Percentiles rank a stretch among this genome's conserved stretches.
Conservation (phyloP, 1,140 invertebrate genomes). For the Probaryconus sp. region DNA sequence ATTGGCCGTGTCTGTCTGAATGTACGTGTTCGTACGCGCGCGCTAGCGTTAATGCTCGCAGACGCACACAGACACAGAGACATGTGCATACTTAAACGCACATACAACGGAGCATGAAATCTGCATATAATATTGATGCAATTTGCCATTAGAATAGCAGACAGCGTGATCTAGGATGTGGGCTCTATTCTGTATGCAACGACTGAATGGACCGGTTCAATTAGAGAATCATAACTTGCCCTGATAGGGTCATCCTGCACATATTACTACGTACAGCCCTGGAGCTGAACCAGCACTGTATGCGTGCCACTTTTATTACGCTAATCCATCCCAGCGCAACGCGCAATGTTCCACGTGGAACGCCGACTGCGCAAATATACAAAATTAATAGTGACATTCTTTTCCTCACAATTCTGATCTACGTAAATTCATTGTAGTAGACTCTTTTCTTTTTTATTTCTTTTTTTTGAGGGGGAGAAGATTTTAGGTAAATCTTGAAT, state of each 20-base stretch:
- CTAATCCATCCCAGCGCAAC: slow-evolving; percentile 57
- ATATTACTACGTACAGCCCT: slow-evolving; percentile 55
- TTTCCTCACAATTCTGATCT: no score
- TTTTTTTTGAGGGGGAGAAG: no score
- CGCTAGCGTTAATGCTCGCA: no score
- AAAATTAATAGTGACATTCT: slow-evolving; percentile 41
- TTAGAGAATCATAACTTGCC: slow-evolving; percentile 77
- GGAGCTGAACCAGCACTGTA: slow-evolving; percentile 23
- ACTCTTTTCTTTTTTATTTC: no score
- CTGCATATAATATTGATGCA: slow-evolving; percentile 76
- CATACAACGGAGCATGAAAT: slow-evolving; percentile 64
- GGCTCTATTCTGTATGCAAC: slow-evolving; percentile 72
- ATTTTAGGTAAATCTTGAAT: no score
- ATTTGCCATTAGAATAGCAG: slow-evolving; percentile 75
- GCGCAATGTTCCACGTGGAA: slow-evolving; percentile 39
- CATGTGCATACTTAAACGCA: slow-evolving; percentile 52
- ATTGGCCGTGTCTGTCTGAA: background rate
- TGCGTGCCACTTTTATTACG: slow-evolving; percentile 64
- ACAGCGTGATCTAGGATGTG: slow-evolving; percentile 72
- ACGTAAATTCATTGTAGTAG: no score
- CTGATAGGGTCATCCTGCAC: slow-evolving; percentile 65
- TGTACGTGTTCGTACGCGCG: slow-evolving; percentile 1
- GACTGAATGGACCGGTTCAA: slow-evolving; percentile 75
- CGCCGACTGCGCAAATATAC: slow-evolving; percentile 45
- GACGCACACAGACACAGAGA: slow-evolving; percentile 12